A percentile compares a stretch with the other conserved stretches of the same genome.
phyloP scores from a whole-genome alignment of 2,888 invertebrate genomes.

The Ceramica pisi region DNA sequence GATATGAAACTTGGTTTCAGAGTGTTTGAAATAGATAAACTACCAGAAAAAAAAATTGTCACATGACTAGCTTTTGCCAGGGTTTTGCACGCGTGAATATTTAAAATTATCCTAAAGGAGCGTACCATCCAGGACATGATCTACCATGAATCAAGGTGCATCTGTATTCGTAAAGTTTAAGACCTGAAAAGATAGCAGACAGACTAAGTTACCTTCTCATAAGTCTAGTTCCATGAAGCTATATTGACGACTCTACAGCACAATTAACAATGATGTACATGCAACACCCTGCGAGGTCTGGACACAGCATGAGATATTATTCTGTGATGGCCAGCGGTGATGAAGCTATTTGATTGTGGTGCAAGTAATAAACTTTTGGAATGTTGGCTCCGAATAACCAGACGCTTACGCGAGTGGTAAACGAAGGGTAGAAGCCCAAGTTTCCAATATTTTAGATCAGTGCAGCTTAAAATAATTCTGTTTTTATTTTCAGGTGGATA shows the following conservation, averaged over 20 bases:
- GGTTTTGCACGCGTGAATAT: too few relatives aligned
- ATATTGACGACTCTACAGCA: conserved; percentile 2
- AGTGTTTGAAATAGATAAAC: too few relatives aligned
- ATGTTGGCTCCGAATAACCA: not conserved
- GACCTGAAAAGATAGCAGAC: not conserved
- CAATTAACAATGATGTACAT: conserved; percentile 17
- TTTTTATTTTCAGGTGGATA: not conserved
- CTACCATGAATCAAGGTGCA: too few relatives aligned
- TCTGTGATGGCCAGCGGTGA: conserved; percentile 36
- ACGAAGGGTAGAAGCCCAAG: not conserved
- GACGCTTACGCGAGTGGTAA: not conserved
- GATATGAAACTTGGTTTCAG: too few relatives aligned
- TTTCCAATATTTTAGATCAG: not conserved
- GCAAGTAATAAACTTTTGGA: conserved; percentile 36
- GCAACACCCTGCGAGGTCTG: conserved; percentile 4
- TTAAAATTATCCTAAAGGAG: too few relatives aligned
- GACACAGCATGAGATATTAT: conserved; percentile 40
- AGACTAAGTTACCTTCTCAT: not conserved
- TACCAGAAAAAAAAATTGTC: too few relatives aligned
- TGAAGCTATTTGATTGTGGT: conserved; percentile 53
- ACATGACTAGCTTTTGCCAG: too few relatives aligned
- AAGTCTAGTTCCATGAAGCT: not conserved
- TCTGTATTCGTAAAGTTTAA: too few relatives aligned
- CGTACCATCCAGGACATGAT: too few relatives aligned
- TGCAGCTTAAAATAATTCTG: not conserved